phyloP scores from a whole-genome alignment of 1,140 invertebrate genomes.

The Oryzaephilus surinamensis region DNA sequence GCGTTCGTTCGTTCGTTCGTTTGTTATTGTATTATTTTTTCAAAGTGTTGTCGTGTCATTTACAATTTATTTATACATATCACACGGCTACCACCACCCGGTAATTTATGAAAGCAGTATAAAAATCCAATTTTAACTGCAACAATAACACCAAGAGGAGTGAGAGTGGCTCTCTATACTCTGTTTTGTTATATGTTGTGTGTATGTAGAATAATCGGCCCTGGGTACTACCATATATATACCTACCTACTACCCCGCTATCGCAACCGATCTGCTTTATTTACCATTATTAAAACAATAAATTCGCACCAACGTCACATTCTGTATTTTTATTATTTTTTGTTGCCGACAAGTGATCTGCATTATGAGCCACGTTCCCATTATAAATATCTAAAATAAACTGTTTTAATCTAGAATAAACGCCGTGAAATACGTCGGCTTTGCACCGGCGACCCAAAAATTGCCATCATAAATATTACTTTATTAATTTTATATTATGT shows the following conservation, averaged over 20 bases:
- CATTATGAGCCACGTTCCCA: conserved; percentile 32
- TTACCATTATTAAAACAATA: conserved; percentile 39
- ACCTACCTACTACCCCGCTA: conserved; percentile 1
- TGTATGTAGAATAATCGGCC: conserved; percentile 17
- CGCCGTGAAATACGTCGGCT: conserved; percentile 27
- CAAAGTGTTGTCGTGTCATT: conserved; percentile 15
- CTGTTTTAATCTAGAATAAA: conserved; percentile 38
- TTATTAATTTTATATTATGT: conserved; percentile 36
- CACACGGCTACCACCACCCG: conserved; percentile 3
- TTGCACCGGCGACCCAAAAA: conserved; percentile 31
- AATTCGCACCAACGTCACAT: conserved; percentile 34
- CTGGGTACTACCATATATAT: background rate
- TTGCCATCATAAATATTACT: conserved; percentile 35
- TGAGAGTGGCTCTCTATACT: too few relatives aligned
- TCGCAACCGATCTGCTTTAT: conserved; percentile 33
- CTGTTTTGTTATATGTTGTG: too few relatives aligned
- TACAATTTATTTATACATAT: conserved; percentile 19
- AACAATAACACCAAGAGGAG: conserved; percentile 18
- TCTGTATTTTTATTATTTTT: conserved; percentile 34
- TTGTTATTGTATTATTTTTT: conserved; percentile 14
- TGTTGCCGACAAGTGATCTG: conserved; percentile 35
- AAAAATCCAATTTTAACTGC: conserved; percentile 33
- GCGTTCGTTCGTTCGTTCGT: too few relatives aligned
- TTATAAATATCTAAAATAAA: conserved; percentile 39
- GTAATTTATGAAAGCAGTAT: conserved; percentile 31